Evolutionary conservation across 2,113 vertebrate species (phyloP).

Genomic region (Melanotaenia duboulayi): DNA sequence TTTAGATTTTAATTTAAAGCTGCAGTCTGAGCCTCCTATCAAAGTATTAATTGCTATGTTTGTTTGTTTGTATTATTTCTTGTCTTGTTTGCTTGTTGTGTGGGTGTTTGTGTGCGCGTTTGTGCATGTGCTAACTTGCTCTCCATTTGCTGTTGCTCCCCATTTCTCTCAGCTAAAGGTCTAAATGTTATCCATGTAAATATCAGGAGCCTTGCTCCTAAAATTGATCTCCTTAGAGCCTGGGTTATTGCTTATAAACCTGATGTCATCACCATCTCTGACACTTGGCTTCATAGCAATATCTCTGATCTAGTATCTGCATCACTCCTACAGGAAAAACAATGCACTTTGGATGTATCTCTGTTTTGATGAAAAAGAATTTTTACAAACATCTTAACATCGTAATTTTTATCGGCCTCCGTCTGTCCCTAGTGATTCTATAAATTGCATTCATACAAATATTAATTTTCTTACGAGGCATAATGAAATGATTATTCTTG

Average conservation of each 20-base stretch:
- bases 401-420: not conserved
- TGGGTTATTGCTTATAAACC: not conserved
- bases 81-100: too few species aligned
- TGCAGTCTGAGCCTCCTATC: not conserved
- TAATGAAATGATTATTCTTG: not conserved
- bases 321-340: not conserved
- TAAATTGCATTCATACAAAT: not conserved
- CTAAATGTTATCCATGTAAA: not conserved
- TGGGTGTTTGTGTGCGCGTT: too few species aligned
- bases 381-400: not conserved
- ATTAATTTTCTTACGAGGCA: not conserved
- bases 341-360: not conserved
- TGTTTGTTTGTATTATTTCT: too few species aligned
- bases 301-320: too few species aligned
- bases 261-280: not conserved
- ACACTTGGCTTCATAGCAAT: not conserved
- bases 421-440: not conserved
- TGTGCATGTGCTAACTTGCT: too few species aligned
- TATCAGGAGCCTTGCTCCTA: not conserved
- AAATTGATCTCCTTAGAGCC: not conserved
- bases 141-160: not conserved
- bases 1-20: not conserved
- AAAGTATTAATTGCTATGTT: not conserved
- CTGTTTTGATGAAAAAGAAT: too few species aligned
- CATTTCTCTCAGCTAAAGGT: not conserved